Conservation (phyloP, 2,797 vertebrate genomes). For the Sparus aurata region DNA sequence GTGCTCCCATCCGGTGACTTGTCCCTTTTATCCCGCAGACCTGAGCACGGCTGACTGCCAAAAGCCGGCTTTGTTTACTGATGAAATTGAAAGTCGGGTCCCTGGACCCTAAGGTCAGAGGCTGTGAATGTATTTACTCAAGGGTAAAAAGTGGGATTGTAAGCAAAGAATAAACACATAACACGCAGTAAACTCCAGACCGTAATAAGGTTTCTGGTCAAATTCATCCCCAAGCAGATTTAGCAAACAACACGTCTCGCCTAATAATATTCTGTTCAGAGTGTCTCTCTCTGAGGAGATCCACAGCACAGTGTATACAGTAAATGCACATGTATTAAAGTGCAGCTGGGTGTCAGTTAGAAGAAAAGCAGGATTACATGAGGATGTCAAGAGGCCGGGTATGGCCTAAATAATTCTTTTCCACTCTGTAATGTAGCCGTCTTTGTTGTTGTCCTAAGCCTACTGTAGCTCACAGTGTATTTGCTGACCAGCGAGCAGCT, state of each 20-base stretch:
- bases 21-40: conserved; percentile 62
- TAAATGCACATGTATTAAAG: conserved; percentile 29
- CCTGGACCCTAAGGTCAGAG: conserved; percentile 52
- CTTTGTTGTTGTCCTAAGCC: conserved; percentile 64
- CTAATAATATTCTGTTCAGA: conserved; percentile 18
- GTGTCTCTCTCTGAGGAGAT: conserved; percentile 12
- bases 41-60: conserved; percentile 58
- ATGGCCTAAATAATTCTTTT: conserved; percentile 56
- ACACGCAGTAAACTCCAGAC: not conserved
- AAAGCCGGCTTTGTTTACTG: conserved; percentile 72
- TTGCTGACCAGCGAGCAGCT: conserved; percentile 75
- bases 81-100: conserved; percentile 69
- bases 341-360: conserved; percentile 40
- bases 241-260: conserved; percentile 31
- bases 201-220: not conserved
- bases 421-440: conserved; percentile 43
- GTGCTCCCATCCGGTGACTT: conserved; percentile 50
- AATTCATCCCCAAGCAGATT: conserved; percentile 35
- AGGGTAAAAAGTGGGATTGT: conserved; percentile 53
- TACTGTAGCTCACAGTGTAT: conserved; percentile 62
- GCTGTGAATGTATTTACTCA: conserved; percentile 48
- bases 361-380: conserved; percentile 60
- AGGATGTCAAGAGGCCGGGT: conserved; percentile 40
- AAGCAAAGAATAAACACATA: conserved; percentile 54
- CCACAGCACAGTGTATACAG: conserved; percentile 17